phyloP scores from a whole-genome alignment of 2,113 vertebrate genomes.

The Eptesicus fuscus region DNA sequence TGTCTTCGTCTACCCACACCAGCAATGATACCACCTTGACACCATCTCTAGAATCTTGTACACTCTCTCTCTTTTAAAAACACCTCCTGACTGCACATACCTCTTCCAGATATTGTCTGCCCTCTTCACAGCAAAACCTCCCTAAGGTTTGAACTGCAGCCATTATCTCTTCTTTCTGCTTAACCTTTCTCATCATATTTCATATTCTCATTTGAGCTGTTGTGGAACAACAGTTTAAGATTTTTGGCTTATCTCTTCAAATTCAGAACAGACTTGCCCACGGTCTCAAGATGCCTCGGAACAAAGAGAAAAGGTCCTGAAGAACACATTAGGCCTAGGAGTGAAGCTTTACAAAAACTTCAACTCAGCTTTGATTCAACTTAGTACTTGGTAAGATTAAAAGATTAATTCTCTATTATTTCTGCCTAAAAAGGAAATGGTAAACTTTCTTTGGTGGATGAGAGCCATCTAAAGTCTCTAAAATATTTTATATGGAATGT shows the following conservation, averaged over 20 bases:
- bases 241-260: not conserved
- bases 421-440: not conserved
- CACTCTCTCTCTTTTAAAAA: not conserved
- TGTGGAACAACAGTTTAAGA: not conserved
- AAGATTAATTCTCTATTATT: not conserved
- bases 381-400: not conserved
- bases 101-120: not conserved
- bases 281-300: not conserved
- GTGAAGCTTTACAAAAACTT: not conserved
- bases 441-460: not conserved
- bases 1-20: fast-evolving
- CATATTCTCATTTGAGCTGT: not conserved
- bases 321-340: not conserved
- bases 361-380: not conserved
- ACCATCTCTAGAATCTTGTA: not conserved
- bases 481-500: not conserved
- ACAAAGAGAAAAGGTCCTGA: not conserved
- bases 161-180: not conserved
- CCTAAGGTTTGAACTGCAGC: not conserved
- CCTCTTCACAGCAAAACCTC: not conserved
- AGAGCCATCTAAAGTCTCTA: not conserved
- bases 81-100: not conserved
- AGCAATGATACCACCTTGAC: not conserved
- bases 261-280: not conserved
- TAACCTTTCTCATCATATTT: not conserved